Evolutionary conservation across 2,113 vertebrate species (phyloP).

Genomic region (Conger conger): DNA sequence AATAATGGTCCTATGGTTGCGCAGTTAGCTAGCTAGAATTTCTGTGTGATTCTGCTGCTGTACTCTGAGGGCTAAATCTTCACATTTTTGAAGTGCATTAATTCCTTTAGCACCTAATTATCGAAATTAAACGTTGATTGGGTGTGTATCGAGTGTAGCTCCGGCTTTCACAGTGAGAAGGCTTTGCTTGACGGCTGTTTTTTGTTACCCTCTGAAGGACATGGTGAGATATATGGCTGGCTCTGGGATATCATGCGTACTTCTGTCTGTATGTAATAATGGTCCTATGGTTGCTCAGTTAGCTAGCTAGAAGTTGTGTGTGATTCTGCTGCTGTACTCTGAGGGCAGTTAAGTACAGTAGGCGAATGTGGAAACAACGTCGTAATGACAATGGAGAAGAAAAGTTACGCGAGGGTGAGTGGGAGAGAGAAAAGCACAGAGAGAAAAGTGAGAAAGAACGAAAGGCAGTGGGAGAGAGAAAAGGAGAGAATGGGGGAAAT

Average conservation of each 20-base stretch:
- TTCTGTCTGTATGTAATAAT: not conserved
- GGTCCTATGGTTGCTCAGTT: not conserved
- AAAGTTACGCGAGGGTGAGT: not conserved
- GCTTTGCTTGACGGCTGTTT: not conserved
- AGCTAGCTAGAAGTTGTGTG: not conserved
- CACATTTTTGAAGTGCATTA: not conserved
- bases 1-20: too few relatives aligned
- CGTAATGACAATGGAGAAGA: not conserved
- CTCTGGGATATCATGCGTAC: too few relatives aligned
- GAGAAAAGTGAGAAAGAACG: not conserved
- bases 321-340: not conserved
- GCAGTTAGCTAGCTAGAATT: too few relatives aligned
- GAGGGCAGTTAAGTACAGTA: too few relatives aligned
- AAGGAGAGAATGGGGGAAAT: not conserved
- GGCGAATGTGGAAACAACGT: not conserved
- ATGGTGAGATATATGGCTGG: not conserved
- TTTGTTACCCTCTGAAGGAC: not conserved
- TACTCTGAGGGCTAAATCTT: not conserved
- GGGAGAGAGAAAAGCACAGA: conserved; percentile 10
- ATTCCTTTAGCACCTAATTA: not conserved
- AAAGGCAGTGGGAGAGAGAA: not conserved
- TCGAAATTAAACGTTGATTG: not conserved
- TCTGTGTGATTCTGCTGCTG: too few relatives aligned
- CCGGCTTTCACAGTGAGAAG: not conserved
- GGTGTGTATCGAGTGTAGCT: not conserved